These are phyloP conservation scores for mouse (Mus musculus) DNA, from an alignment of 2,113 vertebrate genomes.

Conservation along the genomic window GRCm39 chr8:60723501-60724000, in stretches of 20 bases:
- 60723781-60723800: neutral
- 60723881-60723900: neutral
- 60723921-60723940: neutral
- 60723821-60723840: neutral
- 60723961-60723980: neutral
- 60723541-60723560: neutral
- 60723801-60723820: neutral
- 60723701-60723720: neutral
- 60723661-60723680: too few species aligned
- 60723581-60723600: neutral
- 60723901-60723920: neutral
- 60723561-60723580: neutral
- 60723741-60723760: neutral
- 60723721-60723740: neutral
- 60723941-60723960: neutral
- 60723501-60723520: neutral
- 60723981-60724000: neutral
- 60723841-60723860: too few species aligned
- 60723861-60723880: neutral
- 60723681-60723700: too few species aligned
- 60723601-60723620: neutral
- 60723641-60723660: neutral
- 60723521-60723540: neutral
- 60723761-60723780: too few species aligned
- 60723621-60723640: too few species aligned